Conservation (phyloP, 2,888 invertebrate genomes). For the Amblyjoppa proteus region DNA sequence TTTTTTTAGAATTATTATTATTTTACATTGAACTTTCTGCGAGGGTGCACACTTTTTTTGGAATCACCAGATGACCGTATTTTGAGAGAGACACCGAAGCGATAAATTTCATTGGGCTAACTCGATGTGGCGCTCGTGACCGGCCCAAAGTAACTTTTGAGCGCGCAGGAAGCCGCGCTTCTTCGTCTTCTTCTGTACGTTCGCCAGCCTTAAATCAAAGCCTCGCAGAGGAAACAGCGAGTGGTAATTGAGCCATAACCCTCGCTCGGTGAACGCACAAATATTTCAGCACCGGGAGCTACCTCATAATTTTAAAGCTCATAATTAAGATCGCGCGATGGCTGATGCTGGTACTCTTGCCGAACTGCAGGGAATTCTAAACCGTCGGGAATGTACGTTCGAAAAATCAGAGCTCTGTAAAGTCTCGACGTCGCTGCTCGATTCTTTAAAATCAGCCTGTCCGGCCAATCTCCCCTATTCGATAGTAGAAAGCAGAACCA, state of each 20-base stretch:
- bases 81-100: slow-evolving; percentile 51
- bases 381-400: neutral
- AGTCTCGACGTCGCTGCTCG: neutral
- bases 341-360: slow-evolving; percentile 27
- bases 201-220: slow-evolving; percentile 78
- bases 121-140: slow-evolving; percentile 42
- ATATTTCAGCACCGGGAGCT: slow-evolving; percentile 81
- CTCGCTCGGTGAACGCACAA: slow-evolving; percentile 80
- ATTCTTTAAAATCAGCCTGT: neutral
- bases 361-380: neutral
- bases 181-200: slow-evolving; percentile 5
- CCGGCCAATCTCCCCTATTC: too few relatives aligned
- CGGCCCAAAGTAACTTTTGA: slow-evolving; percentile 30
- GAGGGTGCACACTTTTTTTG: neutral
- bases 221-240: slow-evolving; percentile 80
- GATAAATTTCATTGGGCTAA: slow-evolving; percentile 51
- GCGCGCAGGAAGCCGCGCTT: slow-evolving; percentile 71
- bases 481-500: too few relatives aligned
- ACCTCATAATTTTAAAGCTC: slow-evolving; percentile 80
- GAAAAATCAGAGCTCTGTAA: neutral
- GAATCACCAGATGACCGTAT: neutral
- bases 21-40: neutral
- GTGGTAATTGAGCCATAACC: slow-evolving; percentile 84
- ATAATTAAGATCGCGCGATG: slow-evolving; percentile 80
- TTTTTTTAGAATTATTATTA: neutral